Conservation (phyloP, 2,113 vertebrate genomes). For the Regulus satrapa region DNA sequence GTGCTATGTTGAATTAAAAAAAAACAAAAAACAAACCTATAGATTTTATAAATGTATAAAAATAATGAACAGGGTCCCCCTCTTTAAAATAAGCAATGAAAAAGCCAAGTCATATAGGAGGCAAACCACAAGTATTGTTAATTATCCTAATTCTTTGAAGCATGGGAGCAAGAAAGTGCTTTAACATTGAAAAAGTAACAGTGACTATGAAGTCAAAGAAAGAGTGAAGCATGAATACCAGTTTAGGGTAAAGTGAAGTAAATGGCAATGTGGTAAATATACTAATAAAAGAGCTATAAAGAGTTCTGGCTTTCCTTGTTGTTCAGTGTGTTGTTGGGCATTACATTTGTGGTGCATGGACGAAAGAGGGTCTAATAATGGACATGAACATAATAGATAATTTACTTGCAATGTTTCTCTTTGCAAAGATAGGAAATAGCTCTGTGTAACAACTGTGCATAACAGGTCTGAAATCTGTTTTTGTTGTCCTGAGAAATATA, state of each 20-base stretch:
- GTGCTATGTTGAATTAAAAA: not conserved
- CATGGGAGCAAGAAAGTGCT: not conserved
- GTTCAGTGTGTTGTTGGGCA: not conserved
- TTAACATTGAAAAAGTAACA: not conserved
- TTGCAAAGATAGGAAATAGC: not conserved
- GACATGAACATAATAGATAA: not conserved
- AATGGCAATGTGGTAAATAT: not conserved
- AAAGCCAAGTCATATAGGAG: not conserved
- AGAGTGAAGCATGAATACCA: not conserved
- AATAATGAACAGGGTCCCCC: not conserved
- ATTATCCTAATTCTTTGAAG: not conserved
- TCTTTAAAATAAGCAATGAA: not conserved
- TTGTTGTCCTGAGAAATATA: not conserved
- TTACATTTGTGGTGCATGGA: not conserved
- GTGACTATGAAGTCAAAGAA: not conserved
- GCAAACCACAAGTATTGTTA: not conserved
- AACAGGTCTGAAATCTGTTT: not conserved
- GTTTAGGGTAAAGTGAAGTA: not conserved
- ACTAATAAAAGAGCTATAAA: not conserved
- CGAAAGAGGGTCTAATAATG: not conserved
- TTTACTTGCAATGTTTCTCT: not conserved
- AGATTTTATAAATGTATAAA: not conserved
- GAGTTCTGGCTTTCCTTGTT: not conserved
- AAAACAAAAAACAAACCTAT: not conserved
- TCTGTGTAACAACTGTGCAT: not conserved